A percentile compares a stretch with the other conserved stretches of the same genome.
Evolutionary conservation across 2,113 vertebrate species (phyloP).

Genomic region (Sebastes schlegelii): DNA sequence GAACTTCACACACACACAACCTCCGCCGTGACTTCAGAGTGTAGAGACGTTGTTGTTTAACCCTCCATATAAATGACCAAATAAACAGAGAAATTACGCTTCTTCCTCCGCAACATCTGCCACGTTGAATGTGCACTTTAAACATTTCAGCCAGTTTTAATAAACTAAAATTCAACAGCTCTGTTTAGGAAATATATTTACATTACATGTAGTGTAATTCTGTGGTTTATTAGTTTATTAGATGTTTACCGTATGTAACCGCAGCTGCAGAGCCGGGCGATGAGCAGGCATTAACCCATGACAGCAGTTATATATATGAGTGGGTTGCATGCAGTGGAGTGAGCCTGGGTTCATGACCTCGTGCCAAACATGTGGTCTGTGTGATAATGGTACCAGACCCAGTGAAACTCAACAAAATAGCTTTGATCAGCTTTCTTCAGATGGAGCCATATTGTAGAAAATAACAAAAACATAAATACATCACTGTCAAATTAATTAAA

Average conservation of each 20-base stretch:
- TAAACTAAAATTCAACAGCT: neutral
- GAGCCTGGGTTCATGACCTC: neutral
- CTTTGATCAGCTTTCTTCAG: slow-evolving; percentile 8
- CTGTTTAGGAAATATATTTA: slow-evolving; percentile 1
- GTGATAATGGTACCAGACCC: neutral
- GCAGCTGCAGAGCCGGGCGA: slow-evolving; percentile 8
- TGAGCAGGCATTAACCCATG: slow-evolving; percentile 5
- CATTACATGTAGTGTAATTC: neutral
- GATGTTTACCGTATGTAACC: neutral
- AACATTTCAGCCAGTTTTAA: neutral
- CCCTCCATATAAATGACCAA: neutral
- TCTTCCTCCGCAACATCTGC: neutral
- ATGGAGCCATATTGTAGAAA: slow-evolving; percentile 2
- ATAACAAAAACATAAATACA: neutral
- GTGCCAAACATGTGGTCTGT: slow-evolving; percentile 24
- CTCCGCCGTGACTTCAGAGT: slow-evolving; percentile 1
- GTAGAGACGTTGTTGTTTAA: neutral
- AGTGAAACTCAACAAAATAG: slow-evolving; percentile 1
- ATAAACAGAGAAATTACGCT: slow-evolving; percentile 4
- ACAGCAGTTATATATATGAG: neutral
- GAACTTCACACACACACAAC: neutral
- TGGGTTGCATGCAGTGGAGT: neutral
- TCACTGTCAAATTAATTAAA: neutral
- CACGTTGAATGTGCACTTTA: neutral
- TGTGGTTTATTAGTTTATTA: slow-evolving; percentile 5